Percentiles rank a stretch among this genome's conserved stretches.
These are phyloP conservation scores for Sturnus vulgaris DNA, from an alignment of 2,113 vertebrate genomes.

Conservation along the genomic window DNA sequence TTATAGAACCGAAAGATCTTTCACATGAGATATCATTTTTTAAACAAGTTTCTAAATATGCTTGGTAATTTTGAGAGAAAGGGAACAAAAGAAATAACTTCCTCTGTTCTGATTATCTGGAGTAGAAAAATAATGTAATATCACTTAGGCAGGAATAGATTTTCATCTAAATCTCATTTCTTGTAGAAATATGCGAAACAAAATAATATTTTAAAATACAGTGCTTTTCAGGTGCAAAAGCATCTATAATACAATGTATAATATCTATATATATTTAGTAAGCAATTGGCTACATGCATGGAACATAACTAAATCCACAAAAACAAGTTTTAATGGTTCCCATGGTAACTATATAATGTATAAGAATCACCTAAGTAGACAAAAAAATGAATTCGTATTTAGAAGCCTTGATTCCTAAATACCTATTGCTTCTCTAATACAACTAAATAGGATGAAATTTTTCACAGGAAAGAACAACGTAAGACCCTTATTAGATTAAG, in stretches of 20 bases:
- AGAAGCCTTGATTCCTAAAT: not conserved
- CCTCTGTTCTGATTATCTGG: not conserved
- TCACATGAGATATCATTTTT: not conserved
- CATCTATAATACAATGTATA: not conserved
- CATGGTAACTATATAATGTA: not conserved
- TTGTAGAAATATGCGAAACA: not conserved
- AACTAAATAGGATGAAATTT: not conserved
- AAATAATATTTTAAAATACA: not conserved
- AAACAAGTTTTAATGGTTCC: not conserved
- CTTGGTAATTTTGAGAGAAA: not conserved
- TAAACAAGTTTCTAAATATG: not conserved
- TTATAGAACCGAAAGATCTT: not conserved
- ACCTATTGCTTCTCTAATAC: not conserved
- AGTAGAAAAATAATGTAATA: not conserved
- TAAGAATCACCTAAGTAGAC: not conserved
- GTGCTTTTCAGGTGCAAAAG: not conserved
- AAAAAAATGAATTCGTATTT: not conserved
- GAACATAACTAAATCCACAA: not conserved
- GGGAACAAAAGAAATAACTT: not conserved
- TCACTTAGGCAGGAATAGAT: not conserved
- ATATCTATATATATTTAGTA: not conserved
- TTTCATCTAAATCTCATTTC: not conserved
- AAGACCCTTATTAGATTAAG: not conserved
- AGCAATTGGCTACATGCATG: not conserved
- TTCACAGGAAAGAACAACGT: not conserved